These are phyloP conservation scores for Microctonus brassicae DNA, from an alignment of 2,888 invertebrate species.

Conservation along the genomic window DNA sequence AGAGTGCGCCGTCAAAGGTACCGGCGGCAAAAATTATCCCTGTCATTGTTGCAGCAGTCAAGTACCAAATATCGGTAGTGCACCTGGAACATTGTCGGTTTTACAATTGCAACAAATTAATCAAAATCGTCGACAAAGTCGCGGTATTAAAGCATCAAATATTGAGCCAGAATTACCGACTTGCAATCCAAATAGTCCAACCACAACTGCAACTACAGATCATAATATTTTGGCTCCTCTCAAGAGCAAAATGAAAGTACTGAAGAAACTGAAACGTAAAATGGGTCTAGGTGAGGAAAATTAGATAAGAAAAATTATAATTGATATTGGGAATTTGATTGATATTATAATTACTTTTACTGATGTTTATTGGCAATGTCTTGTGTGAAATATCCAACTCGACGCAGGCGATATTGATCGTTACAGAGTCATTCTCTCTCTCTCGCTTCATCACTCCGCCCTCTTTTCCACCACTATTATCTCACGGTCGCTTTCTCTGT, in stretches of 20 bases:
- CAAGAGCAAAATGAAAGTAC: slow-evolving; percentile 85
- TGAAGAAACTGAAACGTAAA: slow-evolving; percentile 90
- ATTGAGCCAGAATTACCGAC: slow-evolving; percentile 44
- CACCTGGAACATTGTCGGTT: slow-evolving; percentile 49
- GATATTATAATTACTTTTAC: neutral
- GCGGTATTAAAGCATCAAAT: slow-evolving; percentile 37
- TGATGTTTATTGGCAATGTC: neutral
- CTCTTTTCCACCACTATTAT: neutral
- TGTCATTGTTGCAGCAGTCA: slow-evolving; percentile 63
- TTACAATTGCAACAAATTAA: slow-evolving; percentile 47
- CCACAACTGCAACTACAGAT: slow-evolving; percentile 53
- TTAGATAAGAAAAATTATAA: neutral
- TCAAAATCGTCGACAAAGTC: slow-evolving; percentile 49
- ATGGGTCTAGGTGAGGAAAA: slow-evolving; percentile 84
- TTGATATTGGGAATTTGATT: too few relatives aligned
- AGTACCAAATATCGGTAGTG: slow-evolving; percentile 52
- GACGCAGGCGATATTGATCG: slow-evolving; percentile 14
- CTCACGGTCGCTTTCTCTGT: too few relatives aligned
- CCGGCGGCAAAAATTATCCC: slow-evolving; percentile 62
- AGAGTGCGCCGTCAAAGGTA: slow-evolving; percentile 66
- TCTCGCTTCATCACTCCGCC: neutral
- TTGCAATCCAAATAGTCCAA: slow-evolving; percentile 23
- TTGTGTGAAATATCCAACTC: slow-evolving; percentile 6
- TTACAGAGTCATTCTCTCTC: neutral
- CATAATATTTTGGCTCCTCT: slow-evolving; percentile 71